Evolutionary conservation across 2,888 invertebrate species (phyloP).

Genomic region (Diarsia mendica): DNA sequence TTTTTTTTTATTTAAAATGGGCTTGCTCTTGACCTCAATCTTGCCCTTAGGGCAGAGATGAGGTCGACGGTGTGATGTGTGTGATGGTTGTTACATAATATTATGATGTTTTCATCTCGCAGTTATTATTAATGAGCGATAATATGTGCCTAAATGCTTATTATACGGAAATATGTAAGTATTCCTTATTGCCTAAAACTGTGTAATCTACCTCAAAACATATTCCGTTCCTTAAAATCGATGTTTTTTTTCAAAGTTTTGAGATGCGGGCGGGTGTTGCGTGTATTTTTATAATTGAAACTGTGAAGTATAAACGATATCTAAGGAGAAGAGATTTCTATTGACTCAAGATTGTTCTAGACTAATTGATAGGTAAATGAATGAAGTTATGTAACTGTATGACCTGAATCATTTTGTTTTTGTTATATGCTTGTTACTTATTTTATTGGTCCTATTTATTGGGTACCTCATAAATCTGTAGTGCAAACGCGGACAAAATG

Average conservation of each 20-base stretch:
- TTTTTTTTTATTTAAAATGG: too few relatives aligned
- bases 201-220: conserved; percentile 64
- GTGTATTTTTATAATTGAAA: conserved; percentile 63
- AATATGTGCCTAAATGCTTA: conserved; percentile 59
- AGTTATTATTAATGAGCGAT: conserved; percentile 44
- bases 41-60: too few relatives aligned
- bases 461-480: not conserved
- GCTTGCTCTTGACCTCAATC: too few relatives aligned
- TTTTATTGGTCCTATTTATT: conserved; percentile 12
- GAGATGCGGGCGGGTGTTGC: conserved; percentile 18
- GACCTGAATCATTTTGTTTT: conserved; percentile 36
- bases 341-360: conserved; percentile 45
- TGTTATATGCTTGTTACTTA: conserved; percentile 9
- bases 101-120: conserved; percentile 42
- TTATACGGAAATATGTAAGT: conserved; percentile 59
- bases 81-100: conserved; percentile 39
- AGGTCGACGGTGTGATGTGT: too few relatives aligned
- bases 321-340: conserved; percentile 53
- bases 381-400: conserved; percentile 20
- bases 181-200: conserved; percentile 53
- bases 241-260: conserved; percentile 38
- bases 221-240: conserved; percentile 57
- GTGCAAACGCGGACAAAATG: not conserved
- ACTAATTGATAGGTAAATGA: conserved; percentile 39
- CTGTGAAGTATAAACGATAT: conserved; percentile 45